Evolutionary conservation across 2,888 invertebrate species (phyloP), one percentile per base, ranked within the genome.

Genomic region (Agrochola macilenta): DNA sequence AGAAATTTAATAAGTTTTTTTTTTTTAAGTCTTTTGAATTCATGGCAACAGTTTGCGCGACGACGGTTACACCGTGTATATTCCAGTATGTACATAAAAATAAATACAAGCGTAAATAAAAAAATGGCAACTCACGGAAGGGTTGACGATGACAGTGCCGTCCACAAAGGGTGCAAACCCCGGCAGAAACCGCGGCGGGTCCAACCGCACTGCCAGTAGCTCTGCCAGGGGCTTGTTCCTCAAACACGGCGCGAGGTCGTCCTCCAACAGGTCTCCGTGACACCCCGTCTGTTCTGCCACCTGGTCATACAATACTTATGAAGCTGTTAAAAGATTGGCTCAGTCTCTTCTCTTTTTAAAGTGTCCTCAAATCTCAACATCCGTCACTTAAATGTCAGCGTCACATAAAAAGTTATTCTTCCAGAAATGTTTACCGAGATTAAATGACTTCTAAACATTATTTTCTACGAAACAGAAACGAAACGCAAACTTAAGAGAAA

Each of bases 151-250:
- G 83, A 98, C 98, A 46, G 98, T 98, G 87, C 99, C 99, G 94
- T 99, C 99, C 88, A 99, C 98, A 93, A 99, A 99, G 5, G 99
- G 99, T n/a, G 99, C 99, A 93, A 99, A 99, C 39, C 98, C 98
- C 57, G 98, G 98, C 74, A 99, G 97, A 94, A 98, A 99, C 89
- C 97, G 96, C 12, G 99, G 99, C 54, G 98, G 98, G 90, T 98
- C 98, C 74, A 98, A 97, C 89, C 97, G 97, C 64, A 98, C 98
- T 60, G 97, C 97, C 76, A 98, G 97, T 78, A 99, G 96, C 86
- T 98, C 98, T 35, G 97, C 96, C 43, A 98, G 97, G n/a, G 97
- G 97, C 90, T 98, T 98, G 89, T 98, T 97, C 74, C 99, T 97
- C 86, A 99, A 97, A 92, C 99, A 99, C 71, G 98, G 98, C 23